Base-by-base conservation (phyloP, 2,888 invertebrate species). In the Anagyrus pseudococci region DNA sequence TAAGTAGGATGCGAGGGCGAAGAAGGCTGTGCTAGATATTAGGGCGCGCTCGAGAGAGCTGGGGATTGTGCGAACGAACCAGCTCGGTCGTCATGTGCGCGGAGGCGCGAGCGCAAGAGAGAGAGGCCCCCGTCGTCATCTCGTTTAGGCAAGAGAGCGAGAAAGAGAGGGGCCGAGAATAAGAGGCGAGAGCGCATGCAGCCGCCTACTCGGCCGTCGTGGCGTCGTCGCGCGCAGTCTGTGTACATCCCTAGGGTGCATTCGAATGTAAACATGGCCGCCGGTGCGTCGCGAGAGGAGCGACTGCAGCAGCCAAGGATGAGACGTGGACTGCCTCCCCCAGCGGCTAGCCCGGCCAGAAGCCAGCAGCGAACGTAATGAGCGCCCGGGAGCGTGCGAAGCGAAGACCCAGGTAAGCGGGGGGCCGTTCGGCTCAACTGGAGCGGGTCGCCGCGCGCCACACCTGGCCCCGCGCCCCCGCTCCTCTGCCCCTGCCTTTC, bases 201-300 rank as follows among this genome's bases (percentile, higher is more conserved):
- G 15, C 37, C 37, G 37, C 37, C 15, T 10, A 62, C 56, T 48
- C 22, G 15, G 57, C 57, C 57, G 46, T 43, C 23, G 4, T 43
- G n/a, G 23, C 17, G 33, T n/a, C 10, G 6, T 37, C 37, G 25
- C 33, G 26, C 15, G 26, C 40, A 23, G 41, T 59, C 41, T 25
- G 23, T 26, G 20, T 53, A 8, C 54, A 57, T 60, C 19, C 54
- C 57, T 26, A 62, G 68, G 66, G 69, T 71, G 71, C 70, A 71
- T 71, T 70, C 69, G 70, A 73, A 72, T 74, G 73, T 75, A 75
- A 79, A 79, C 77, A 79, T 79, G 79, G 79, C 78, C 74, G 79
- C 76, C 76, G 73, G 71, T 73, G 70, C 73, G 74, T 76, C 73
- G 74, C 75, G 69, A 71, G 73, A 73, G 70, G 70, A 72, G 72